Base-by-base conservation (phyloP, 2,888 invertebrate genomes). In the Brachypalpus laphriformis region DNA sequence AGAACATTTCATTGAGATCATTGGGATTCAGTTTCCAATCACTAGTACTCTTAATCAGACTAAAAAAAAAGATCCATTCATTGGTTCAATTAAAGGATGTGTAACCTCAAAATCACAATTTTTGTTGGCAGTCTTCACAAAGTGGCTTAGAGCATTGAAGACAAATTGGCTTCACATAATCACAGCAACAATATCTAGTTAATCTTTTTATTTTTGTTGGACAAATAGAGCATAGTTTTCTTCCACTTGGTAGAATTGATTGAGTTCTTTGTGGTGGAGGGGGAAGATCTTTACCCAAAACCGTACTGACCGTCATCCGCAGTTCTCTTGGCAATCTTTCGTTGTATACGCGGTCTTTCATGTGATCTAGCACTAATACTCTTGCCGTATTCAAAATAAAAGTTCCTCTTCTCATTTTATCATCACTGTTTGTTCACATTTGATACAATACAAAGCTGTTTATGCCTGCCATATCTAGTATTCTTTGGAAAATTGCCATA, bases 401-500 rank as follows among this genome's bases (percentile, higher is more conserved):
- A 45, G 56, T 49, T 22, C 51, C 72, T 82, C 57, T 74, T 72
- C 75, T 75, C 28, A 81, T 49, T 81, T 81, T 74, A 66, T 56
- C 9, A 49, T 75, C 68, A 51, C 37, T 59, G 65, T 71, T 54
- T 42, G 63, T 71, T 75, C 54, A 85, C 45, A 70, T 63, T 68
- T 68, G 47, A 66, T 83, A 78, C 34, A 68, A 45, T 56, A 83
- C 63, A 54, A 83, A 78, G 47, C 63, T 77, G 59, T 77, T 77
- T 37, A 77, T 57, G 49, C 75, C 57, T 76, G 65, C 56, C 40
- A 82, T 75, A 57, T 82, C 75, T 63, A 82, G n/a, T 31, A 75
- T 75, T 63, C 66, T 76, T 40, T 83, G 63, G 40, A 85, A 80
- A 78, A 85, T 70, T 70, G 76, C 57, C 76, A 86, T 77, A 37